A percentile compares a stretch with the other conserved stretches of the same genome.
Evolutionary conservation across 2,888 invertebrate genomes (phyloP).

Genomic region (Arctia plantaginis): DNA sequence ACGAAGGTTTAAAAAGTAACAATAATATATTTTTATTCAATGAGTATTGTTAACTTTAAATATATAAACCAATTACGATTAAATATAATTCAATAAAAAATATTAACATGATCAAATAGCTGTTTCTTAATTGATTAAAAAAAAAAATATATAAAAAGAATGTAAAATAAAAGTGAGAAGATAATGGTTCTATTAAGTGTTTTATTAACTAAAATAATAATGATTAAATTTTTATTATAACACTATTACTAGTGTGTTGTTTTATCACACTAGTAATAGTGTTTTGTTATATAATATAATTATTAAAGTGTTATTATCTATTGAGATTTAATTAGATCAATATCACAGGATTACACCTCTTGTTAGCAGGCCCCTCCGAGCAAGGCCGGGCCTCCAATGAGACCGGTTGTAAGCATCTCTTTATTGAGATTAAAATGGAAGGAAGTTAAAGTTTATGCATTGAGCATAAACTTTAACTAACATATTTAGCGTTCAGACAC

Average conservation of each 20-base stretch:
- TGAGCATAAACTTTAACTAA: too few relatives aligned
- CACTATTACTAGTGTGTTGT: too few relatives aligned
- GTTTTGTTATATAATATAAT: too few relatives aligned
- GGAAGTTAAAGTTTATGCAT: too few relatives aligned
- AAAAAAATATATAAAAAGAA: too few relatives aligned
- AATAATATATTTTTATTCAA: not conserved
- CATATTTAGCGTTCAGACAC: too few relatives aligned
- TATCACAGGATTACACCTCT: not conserved
- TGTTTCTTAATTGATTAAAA: too few relatives aligned
- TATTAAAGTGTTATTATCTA: not conserved
- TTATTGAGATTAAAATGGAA: not conserved
- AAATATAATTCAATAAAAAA: not conserved
- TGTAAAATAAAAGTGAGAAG: not conserved
- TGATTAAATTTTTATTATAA: too few relatives aligned
- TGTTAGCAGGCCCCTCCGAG: not conserved
- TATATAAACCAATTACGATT: not conserved
- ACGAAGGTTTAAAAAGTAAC: not conserved
- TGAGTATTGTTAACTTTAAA: not conserved
- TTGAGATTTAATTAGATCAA: not conserved
- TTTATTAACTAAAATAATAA: not conserved
- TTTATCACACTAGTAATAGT: too few relatives aligned
- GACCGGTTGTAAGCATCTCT: too few relatives aligned
- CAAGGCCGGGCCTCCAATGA: too few relatives aligned
- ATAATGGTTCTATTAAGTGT: not conserved
- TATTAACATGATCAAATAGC: too few relatives aligned